Evolutionary conservation across 2,888 invertebrate species (phyloP).

Genomic region (Napeogenes sylphis): DNA sequence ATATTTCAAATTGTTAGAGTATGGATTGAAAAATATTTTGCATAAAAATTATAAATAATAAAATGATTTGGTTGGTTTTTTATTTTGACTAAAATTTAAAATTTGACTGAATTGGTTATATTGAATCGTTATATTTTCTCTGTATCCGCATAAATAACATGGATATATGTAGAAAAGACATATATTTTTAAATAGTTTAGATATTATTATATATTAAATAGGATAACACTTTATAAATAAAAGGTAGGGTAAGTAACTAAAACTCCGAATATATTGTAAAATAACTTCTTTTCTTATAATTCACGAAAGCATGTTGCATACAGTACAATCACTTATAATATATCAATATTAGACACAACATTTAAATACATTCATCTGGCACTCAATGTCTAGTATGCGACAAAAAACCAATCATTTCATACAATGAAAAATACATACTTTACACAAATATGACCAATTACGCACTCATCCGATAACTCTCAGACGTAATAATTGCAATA

Average conservation of each 20-base stretch:
- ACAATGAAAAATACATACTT: slow-evolving; percentile 18
- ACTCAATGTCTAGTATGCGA: slow-evolving; percentile 53
- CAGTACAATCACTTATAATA: slow-evolving; percentile 59
- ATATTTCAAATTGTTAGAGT: too few relatives aligned
- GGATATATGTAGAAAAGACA: too few relatives aligned
- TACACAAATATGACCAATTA: not conserved
- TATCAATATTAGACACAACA: slow-evolving; percentile 45
- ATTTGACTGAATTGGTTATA: too few relatives aligned
- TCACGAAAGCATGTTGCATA: slow-evolving; percentile 64
- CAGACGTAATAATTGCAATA: not conserved
- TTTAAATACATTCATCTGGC: slow-evolving; percentile 70
- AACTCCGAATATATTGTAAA: slow-evolving; percentile 56
- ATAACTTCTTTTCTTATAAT: slow-evolving; percentile 68
- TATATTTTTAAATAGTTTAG: too few relatives aligned
- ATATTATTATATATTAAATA: too few relatives aligned
- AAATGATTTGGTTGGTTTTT: too few relatives aligned
- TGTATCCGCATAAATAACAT: too few relatives aligned
- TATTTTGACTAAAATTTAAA: too few relatives aligned
- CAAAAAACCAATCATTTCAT: slow-evolving; percentile 26
- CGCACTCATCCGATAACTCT: not conserved
- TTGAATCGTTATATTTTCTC: too few relatives aligned
- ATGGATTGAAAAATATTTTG: too few relatives aligned
- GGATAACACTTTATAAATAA: not conserved
- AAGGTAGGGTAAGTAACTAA: slow-evolving; percentile 27
- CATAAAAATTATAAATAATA: too few relatives aligned